phyloP scores from a whole-genome alignment of 1,140 invertebrate genomes.

The Dinothrombium tinctorium region DNA sequence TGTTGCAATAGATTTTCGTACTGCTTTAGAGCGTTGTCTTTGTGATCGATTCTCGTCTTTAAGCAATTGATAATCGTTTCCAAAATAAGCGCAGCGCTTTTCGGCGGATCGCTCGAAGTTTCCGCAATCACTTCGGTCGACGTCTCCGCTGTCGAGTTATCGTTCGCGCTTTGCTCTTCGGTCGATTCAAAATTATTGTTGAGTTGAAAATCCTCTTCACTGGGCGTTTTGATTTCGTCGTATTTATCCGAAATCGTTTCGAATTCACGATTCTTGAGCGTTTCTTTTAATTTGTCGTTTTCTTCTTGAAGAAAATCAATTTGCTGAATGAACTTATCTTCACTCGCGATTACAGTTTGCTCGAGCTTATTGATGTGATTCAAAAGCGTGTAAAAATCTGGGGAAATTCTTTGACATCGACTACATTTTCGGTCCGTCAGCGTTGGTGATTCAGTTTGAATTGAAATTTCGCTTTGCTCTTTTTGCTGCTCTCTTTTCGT shows the following conservation, averaged over 20 bases:
- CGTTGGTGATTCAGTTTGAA: no score
- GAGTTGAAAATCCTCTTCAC: background rate
- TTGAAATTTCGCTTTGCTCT: background rate
- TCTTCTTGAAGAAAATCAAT: no score
- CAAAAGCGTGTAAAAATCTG: no score
- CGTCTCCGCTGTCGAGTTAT: background rate
- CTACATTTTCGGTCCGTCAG: no score
- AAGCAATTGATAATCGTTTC: conserved; percentile 7
- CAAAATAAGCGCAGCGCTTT: background rate
- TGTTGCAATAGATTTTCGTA: background rate
- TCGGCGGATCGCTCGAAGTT: background rate
- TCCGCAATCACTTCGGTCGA: background rate
- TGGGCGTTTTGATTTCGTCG: no score
- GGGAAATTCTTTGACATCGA: no score
- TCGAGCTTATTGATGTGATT: no score
- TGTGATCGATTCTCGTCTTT: conserved; percentile 1
- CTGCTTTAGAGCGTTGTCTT: background rate
- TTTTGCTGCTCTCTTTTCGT: background rate
- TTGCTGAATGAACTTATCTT: no score
- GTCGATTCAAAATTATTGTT: background rate
- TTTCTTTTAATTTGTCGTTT: no score
- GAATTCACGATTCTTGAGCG: no score
- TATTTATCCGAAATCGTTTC: no score
- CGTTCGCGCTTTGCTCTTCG: background rate
- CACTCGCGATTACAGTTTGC: no score